A percentile compares a stretch with the other conserved stretches of the same genome.
These are phyloP conservation scores for Drosophila niveifrons DNA, from an alignment of 2,888 invertebrate species.

Conservation along the genomic window DNA sequence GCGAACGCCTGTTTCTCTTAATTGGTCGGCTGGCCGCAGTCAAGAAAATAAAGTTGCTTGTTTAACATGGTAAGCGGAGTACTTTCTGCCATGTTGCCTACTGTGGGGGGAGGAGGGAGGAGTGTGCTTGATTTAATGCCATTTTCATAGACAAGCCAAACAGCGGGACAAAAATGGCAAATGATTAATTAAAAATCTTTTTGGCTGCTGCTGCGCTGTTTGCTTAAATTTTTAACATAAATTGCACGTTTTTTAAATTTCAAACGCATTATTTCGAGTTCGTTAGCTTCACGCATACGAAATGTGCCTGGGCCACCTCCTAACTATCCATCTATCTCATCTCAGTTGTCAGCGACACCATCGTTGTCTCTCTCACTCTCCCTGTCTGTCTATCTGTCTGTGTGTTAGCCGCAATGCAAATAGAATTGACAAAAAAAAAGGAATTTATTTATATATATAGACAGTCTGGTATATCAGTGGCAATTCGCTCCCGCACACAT, in stretches of 20 bases:
- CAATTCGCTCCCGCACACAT: constrained; percentile 30
- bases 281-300: constrained; percentile 83
- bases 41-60: constrained; percentile 75
- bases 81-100: constrained; percentile 2
- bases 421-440: constrained; percentile 61
- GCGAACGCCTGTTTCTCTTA: constrained; percentile 67
- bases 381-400: constrained; percentile 31
- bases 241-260: constrained; percentile 82
- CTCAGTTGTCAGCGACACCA: background rate
- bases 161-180: constrained; percentile 53
- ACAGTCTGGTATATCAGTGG: constrained; percentile 44
- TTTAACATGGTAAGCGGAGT: constrained; percentile 53
- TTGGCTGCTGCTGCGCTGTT: constrained; percentile 45
- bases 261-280: constrained; percentile 85
- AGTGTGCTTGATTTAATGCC: constrained; percentile 69
- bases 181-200: constrained; percentile 71
- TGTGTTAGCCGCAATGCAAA: constrained; percentile 72
- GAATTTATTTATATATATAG: constrained; percentile 17
- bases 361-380: constrained; percentile 3
- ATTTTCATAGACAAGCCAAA: constrained; percentile 82
- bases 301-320: constrained; percentile 48
- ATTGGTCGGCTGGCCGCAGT: constrained; percentile 77
- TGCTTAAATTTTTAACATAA: constrained; percentile 77
- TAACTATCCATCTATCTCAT: constrained; percentile 11
- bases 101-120: background rate